Conservation (phyloP, 2,797 vertebrate genomes). For the Eleutherodactylus coqui region DNA sequence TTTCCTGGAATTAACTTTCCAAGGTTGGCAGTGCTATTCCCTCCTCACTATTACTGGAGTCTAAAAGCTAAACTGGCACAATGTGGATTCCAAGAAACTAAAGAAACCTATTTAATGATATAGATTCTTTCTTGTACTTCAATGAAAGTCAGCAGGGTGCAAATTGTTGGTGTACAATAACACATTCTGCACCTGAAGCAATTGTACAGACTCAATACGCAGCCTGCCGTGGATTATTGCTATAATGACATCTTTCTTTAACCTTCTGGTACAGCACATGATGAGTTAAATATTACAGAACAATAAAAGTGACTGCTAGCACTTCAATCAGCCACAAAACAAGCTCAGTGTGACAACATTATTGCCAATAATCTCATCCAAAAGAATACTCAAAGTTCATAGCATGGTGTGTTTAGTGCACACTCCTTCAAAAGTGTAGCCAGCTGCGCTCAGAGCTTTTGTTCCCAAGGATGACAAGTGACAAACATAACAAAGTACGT, state of each 20-base stretch:
- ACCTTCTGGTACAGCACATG: constrained; percentile 47
- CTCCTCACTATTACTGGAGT: constrained; percentile 1
- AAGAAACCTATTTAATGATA: constrained; percentile 58
- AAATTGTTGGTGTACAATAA: constrained; percentile 55
- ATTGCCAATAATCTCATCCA: constrained; percentile 57
- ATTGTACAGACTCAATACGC: constrained; percentile 47
- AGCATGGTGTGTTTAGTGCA: constrained; percentile 6
- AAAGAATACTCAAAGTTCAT: constrained; percentile 69
- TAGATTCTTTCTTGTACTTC: constrained; percentile 49
- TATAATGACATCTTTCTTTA: constrained; percentile 57
- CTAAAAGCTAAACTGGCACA: constrained; percentile 61
- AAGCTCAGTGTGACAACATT: constrained; percentile 57
- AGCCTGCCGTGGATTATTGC: constrained; percentile 45
- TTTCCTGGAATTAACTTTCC: constrained; percentile 27
- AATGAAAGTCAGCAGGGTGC: constrained; percentile 49
- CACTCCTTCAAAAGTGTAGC: background rate
- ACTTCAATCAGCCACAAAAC: constrained; percentile 48
- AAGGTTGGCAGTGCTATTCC: constrained; percentile 31
- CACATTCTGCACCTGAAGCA: constrained; percentile 50
- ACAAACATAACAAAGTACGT: constrained; percentile 11
- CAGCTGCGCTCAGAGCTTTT: constrained; percentile 28
- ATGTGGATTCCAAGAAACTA: constrained; percentile 14
- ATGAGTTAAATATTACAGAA: constrained; percentile 59
- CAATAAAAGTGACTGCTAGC: constrained; percentile 4
- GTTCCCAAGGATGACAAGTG: constrained; percentile 27